A percentile compares a stretch with the other conserved stretches of the same genome.
Conservation (phyloP, 2,888 invertebrate genomes). For the Diarsia dahlii region DNA sequence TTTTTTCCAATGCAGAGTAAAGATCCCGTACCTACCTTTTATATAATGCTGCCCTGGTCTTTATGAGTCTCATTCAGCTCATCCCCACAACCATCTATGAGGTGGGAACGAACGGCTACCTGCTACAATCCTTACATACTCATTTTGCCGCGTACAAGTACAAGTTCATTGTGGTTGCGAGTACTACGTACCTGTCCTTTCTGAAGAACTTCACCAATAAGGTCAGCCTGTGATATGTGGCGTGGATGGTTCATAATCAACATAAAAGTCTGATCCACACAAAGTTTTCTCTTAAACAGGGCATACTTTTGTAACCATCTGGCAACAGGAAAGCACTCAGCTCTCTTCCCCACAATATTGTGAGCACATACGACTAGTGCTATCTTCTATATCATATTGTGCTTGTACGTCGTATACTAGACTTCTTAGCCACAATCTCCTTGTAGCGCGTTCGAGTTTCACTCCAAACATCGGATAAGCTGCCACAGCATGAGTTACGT, state of each 20-base stretch:
- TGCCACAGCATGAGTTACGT: constrained; percentile 20
- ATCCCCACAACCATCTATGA: not conserved
- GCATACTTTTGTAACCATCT: not conserved
- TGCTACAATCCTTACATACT: no score
- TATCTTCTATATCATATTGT: constrained; percentile 19
- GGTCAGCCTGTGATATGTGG: no score
- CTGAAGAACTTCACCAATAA: no score
- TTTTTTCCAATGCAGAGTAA: not conserved
- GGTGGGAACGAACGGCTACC: no score
- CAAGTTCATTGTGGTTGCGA: no score
- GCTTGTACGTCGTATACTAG: constrained; percentile 22
- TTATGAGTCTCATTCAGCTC: not conserved
- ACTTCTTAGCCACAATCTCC: constrained; percentile 49
- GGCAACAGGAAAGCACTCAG: constrained; percentile 14
- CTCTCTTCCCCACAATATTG: not conserved
- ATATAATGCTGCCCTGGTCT: not conserved
- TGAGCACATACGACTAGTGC: constrained; percentile 9
- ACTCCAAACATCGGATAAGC: constrained; percentile 35
- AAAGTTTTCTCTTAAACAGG: not conserved
- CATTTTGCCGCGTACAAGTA: no score
- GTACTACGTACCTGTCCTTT: no score
- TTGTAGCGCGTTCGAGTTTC: constrained; percentile 30
- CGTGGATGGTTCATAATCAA: not conserved
- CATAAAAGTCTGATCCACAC: not conserved
- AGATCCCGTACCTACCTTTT: not conserved